A percentile compares a stretch with the other conserved stretches of the same genome.
Conservation (phyloP, 2,888 invertebrate species). For the Drosophila testacea region DNA sequence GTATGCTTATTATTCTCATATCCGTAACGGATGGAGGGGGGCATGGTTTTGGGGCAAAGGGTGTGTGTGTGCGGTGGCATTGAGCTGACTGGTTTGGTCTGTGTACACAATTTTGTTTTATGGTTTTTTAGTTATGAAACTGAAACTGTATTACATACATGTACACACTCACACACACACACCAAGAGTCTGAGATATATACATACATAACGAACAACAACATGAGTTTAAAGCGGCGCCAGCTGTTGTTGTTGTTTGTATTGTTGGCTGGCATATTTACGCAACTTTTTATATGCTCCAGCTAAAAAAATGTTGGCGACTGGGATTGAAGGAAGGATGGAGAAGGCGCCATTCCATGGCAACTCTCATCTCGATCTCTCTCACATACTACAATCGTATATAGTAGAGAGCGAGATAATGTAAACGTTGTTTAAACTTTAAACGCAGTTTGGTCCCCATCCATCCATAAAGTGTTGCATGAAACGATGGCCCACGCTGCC, state of each 20-base stretch:
- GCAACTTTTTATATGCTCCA: slow-evolving; percentile 64
- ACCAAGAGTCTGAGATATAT: neutral
- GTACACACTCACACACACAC: slow-evolving; percentile 13
- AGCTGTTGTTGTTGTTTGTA: slow-evolving; percentile 33
- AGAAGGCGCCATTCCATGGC: slow-evolving; percentile 13
- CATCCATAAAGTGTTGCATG: slow-evolving; percentile 68
- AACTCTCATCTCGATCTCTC: slow-evolving; percentile 2
- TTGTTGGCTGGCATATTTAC: slow-evolving; percentile 71
- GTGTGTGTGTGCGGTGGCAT: slow-evolving; percentile 20
- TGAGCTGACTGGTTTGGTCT: slow-evolving; percentile 39
- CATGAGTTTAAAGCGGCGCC: slow-evolving; percentile 61
- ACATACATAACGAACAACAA: slow-evolving; percentile 21
- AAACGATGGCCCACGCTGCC: slow-evolving; percentile 36
- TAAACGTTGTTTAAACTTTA: slow-evolving; percentile 77
- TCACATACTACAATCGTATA: slow-evolving; percentile 1
- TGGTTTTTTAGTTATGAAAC: slow-evolving; percentile 80
- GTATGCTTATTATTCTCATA: slow-evolving; percentile 60
- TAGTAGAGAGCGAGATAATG: slow-evolving; percentile 62
- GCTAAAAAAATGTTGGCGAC: slow-evolving; percentile 48
- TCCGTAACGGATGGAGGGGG: slow-evolving; percentile 19
- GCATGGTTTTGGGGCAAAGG: neutral
- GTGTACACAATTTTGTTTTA: slow-evolving; percentile 79
- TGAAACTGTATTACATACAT: slow-evolving; percentile 73
- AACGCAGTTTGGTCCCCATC: slow-evolving; percentile 51
- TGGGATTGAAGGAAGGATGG: slow-evolving; percentile 50